Base-by-base conservation (phyloP, 2,888 invertebrate species). In the Phaedon cochleariae region DNA sequence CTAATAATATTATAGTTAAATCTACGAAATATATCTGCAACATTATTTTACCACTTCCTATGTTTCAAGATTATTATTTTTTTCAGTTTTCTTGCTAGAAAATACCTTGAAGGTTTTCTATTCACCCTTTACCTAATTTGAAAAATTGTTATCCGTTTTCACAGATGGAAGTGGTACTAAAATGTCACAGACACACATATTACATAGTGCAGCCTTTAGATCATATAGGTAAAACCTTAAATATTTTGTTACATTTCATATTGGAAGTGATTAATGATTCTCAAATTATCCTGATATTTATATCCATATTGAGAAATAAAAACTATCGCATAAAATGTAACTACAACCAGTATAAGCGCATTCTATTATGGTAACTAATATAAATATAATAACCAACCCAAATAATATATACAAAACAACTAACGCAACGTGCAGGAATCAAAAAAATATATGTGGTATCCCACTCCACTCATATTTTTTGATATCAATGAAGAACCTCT, bases 171-270 rank as follows among this genome's bases (percentile, higher is more conserved):
- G 15, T 46, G 17, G 22, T 15, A 41, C 37, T 21, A 53, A 37
- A 54, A 37, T 59, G 62, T 64, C 22, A 53, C 49, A 29, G 55
- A 61, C 26, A 46, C 29, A 46, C 61, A 48, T 76, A 75, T 74
- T 77, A 74, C 79, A 77, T 79, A 78, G 81, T 82, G 82, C 81
- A 82, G 82, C 82, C 82, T 82, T 81, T 79, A 77, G 76, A 74
- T 79, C 78, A 78, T 71, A 76, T 80, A 79, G 77, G 79, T 78
- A 76, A 77, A 78, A 78, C 71, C 76, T 77, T 76, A 78, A 75
- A 75, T 76, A 74, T 74, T 34, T 76, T 75, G 71, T 76, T 74
- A 78, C 71, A 76, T 73, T 64, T 73, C 68, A 67, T 68, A 74
- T 70, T 73, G 73, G 74, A 74, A 74, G 76, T 76, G 74, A 73